Conservation (phyloP, 1,140 invertebrate species). For the Maniola jurtina region DNA sequence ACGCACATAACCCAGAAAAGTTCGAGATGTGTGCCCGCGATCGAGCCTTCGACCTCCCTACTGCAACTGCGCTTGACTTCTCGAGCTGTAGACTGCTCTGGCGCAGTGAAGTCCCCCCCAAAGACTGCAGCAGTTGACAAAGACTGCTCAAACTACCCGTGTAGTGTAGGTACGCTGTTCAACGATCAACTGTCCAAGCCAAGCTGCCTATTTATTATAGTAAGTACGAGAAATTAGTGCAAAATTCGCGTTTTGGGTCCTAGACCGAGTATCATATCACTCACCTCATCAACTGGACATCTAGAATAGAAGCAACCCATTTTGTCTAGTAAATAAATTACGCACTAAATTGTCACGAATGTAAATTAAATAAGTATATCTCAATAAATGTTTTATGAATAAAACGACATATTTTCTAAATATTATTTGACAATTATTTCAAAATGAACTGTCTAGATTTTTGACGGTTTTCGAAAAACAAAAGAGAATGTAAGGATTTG, state of each 20-base stretch:
- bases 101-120: no score
- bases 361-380: conserved; percentile 47
- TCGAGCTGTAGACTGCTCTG: no score
- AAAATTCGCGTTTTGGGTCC: not conserved
- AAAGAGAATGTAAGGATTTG: not conserved
- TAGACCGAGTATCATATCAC: conserved; percentile 11
- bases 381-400: conserved; percentile 49
- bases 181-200: no score
- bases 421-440: conserved; percentile 55
- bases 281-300: conserved; percentile 42
- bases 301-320: conserved; percentile 68
- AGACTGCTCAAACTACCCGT: no score
- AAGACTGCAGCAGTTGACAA: no score
- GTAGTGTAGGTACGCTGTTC: no score
- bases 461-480: conserved; percentile 45
- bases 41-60: no score
- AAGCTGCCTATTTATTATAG: no score
- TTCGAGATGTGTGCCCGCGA: no score
- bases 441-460: conserved; percentile 61
- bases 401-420: conserved; percentile 66
- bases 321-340: conserved; percentile 38
- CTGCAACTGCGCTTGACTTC: no score
- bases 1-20: no score
- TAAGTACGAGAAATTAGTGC: no score
- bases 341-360: conserved; percentile 38